Evolutionary conservation across 2,888 invertebrate species (phyloP).

Genomic region (Drosophila peninsularis): DNA sequence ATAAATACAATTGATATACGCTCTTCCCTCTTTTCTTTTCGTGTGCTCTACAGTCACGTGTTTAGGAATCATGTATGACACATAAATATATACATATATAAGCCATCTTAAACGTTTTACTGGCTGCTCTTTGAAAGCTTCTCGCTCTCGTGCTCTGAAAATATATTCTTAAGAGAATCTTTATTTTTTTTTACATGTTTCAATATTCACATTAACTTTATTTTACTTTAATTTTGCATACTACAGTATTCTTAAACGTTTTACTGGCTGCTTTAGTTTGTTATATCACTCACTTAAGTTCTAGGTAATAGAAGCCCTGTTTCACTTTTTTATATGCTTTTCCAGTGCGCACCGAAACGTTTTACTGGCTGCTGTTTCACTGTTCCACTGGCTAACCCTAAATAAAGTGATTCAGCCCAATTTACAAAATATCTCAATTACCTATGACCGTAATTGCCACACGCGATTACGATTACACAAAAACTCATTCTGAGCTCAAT

Average conservation of each 20-base stretch:
- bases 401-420: background rate
- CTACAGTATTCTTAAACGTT: background rate
- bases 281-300: too few relatives aligned
- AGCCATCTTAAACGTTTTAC: constrained; percentile 1
- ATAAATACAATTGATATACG: background rate
- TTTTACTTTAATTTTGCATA: too few relatives aligned
- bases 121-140: background rate
- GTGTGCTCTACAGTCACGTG: background rate
- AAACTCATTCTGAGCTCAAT: constrained; percentile 12
- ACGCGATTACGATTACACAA: constrained; percentile 4
- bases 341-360: too few relatives aligned
- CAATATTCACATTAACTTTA: too few relatives aligned
- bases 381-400: too few relatives aligned
- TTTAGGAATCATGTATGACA: background rate
- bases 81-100: background rate
- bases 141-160: background rate
- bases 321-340: too few relatives aligned
- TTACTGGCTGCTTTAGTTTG: background rate
- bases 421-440: constrained; percentile 4
- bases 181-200: too few relatives aligned
- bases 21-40: background rate
- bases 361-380: too few relatives aligned
- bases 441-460: background rate
- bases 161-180: background rate
- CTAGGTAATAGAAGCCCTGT: too few relatives aligned